phyloP scores from a whole-genome alignment of 2,888 invertebrate species.

The Scrobipalpa atriplicella region DNA sequence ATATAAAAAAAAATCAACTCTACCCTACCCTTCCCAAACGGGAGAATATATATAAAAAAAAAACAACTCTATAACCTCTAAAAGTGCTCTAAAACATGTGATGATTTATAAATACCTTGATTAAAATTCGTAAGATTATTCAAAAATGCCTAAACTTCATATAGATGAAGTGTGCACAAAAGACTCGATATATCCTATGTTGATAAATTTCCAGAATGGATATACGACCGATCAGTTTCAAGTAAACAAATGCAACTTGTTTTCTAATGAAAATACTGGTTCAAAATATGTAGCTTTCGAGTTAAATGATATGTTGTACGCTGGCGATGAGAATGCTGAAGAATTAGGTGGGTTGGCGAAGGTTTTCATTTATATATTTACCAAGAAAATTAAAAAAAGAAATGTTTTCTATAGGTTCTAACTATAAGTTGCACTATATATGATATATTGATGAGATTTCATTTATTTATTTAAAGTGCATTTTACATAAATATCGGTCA shows the following conservation, averaged over 20 bases:
- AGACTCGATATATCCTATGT: conserved; percentile 48
- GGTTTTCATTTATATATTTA: not conserved
- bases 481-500: too few relatives aligned
- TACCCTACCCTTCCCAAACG: too few relatives aligned
- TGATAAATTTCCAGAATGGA: conserved; percentile 69
- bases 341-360: conserved; percentile 41
- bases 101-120: not conserved
- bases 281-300: conserved; percentile 51
- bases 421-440: too few relatives aligned
- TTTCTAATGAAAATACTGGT: conserved; percentile 47
- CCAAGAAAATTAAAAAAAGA: not conserved
- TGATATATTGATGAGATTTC: too few relatives aligned
- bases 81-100: conserved; percentile 20
- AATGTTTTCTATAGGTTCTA: too few relatives aligned
- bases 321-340: conserved; percentile 59
- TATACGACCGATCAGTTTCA: conserved; percentile 57
- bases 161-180: conserved; percentile 62
- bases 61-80: not conserved
- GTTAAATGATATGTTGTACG: conserved; percentile 55
- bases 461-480: not conserved
- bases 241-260: conserved; percentile 47
- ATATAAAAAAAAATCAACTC: too few relatives aligned
- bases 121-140: not conserved
- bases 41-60: too few relatives aligned
- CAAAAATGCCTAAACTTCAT: conserved; percentile 56